Evolutionary conservation across 2,888 invertebrate genomes (phyloP), one percentile per base, ranked within the genome.

Genomic region (Drosophila lacicola): DNA sequence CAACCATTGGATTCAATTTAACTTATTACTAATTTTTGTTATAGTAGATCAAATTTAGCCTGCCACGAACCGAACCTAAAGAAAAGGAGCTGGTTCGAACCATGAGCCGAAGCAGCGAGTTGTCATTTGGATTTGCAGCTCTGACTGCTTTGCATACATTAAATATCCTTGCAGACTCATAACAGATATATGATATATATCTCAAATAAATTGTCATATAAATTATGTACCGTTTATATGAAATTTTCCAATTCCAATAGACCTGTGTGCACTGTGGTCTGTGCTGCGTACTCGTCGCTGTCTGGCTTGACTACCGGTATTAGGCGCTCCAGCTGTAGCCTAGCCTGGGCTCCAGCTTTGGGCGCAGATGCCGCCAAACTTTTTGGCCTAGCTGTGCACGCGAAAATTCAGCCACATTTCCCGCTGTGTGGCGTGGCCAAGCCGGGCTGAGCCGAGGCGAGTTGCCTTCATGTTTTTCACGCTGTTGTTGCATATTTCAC

Each of bases 401-500:
- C 83, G 83, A 83, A 83, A 83, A 87, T 69, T 33, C 44, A 68
- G 74, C 21, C 69, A 63, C 74, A 88, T 72, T 83, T 83, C 88
- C 88, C 82, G 88, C 82, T 88, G 82, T 77, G 83, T 82, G 83
- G 75, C 63, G 63, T 73, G 71, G 74, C 45, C 70, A 46, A 37
- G 33, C 11, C 44, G 19, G 21, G 51, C 37, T 33, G 42, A 45
- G 51, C 33, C 36, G 25, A 49, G 39, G 44, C 61, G 47, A 17
- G 68, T 71, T 81, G 84, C 72, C 85, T 84, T 88, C 85, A 77
- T 87, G 89, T 87, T 82, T 80, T 81, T 83, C 89, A 86, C 86
- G 89, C 89, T 85, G 82, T 80, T 88, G 80, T 74, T 81, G 85
- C 89, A 85, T 83, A 87, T 81, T 88, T 88, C 89, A 88, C 89